Percentiles rank a stretch among this genome's conserved stretches.
phyloP scores from a whole-genome alignment of 2,888 invertebrate genomes.

The Hypercompe scribonia region DNA sequence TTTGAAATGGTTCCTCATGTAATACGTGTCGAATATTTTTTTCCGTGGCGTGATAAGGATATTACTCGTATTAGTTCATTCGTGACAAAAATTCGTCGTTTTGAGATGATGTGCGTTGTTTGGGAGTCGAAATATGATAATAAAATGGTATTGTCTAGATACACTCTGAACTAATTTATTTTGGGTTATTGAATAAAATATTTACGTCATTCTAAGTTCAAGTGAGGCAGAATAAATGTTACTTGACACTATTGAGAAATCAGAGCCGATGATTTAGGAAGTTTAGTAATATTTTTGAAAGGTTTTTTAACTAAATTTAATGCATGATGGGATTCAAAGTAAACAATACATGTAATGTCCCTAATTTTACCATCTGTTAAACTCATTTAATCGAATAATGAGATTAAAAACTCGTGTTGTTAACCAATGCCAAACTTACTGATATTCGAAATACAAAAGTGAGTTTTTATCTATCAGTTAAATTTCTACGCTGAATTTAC shows the following conservation, averaged over 20 bases:
- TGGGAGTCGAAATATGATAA: background rate
- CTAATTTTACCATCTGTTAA: too few species aligned
- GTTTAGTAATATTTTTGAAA: background rate
- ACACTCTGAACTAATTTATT: background rate
- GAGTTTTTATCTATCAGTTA: background rate
- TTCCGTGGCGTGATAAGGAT: slow-evolving; percentile 5
- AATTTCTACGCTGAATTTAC: background rate
- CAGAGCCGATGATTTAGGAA: background rate
- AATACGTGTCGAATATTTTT: slow-evolving; percentile 9
- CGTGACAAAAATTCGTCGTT: slow-evolving; percentile 1
- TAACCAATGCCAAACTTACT: too few species aligned
- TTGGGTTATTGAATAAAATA: background rate
- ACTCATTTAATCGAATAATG: too few species aligned
- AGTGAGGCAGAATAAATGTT: background rate
- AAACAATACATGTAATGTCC: too few species aligned
- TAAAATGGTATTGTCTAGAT: slow-evolving; percentile 1
- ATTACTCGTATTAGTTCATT: background rate
- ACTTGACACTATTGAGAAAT: background rate
- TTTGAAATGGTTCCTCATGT: slow-evolving; percentile 6
- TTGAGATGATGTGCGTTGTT: slow-evolving; percentile 2
- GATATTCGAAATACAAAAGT: too few species aligned
- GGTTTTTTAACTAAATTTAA: too few species aligned
- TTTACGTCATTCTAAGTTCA: background rate
- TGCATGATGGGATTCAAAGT: too few species aligned
- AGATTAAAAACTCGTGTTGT: too few species aligned